These are phyloP conservation scores for Eupithecia inturbata DNA, from an alignment of 2,888 invertebrate species.

Conservation along the genomic window DNA sequence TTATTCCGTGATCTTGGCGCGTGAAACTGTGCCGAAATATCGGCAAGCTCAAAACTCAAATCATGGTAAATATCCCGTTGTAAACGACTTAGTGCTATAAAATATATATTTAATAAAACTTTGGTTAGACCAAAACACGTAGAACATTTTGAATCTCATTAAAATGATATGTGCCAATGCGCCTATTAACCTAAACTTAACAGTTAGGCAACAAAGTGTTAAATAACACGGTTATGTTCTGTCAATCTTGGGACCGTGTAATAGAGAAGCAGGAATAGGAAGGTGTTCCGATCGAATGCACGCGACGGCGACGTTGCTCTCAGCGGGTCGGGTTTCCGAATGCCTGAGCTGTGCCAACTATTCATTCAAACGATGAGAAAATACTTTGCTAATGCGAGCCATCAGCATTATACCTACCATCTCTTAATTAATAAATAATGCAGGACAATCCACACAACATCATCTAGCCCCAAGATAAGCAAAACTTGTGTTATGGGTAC, in stretches of 20 bases:
- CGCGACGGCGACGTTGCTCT: constrained; percentile 71
- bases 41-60: no score
- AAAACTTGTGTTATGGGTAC: no score
- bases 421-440: no score
- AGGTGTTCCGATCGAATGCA: constrained; percentile 70
- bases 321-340: constrained; percentile 74
- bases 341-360: constrained; percentile 39
- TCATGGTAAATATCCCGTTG: no score
- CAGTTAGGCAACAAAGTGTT: constrained; percentile 56
- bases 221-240: constrained; percentile 67
- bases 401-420: constrained; percentile 5
- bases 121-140: background rate
- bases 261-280: constrained; percentile 80
- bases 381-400: constrained; percentile 6
- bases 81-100: no score
- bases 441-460: no score
- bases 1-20: no score
- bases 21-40: no score
- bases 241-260: constrained; percentile 72
- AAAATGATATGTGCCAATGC: background rate
- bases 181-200: constrained; percentile 23
- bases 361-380: constrained; percentile 36
- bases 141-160: background rate
- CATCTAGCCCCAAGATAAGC: no score
- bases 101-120: no score